Evolutionary conservation across 2,797 vertebrate species (phyloP), one percentile per base, ranked within the genome.

Genomic region (Micrastur ruficollis): DNA sequence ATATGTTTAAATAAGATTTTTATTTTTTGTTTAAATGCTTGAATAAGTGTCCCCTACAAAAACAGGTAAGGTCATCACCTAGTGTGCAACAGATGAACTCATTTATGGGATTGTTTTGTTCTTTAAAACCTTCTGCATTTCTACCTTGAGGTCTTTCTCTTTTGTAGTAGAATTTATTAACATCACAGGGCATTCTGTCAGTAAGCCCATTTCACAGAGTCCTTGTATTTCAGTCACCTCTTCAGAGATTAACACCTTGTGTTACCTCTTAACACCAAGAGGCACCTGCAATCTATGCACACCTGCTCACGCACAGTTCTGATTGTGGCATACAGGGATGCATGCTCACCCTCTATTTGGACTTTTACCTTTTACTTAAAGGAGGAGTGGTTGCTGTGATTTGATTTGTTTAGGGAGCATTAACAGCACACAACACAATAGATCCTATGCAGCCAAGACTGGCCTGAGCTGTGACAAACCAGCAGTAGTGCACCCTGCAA

Each of bases 271-370:
- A n/a, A n/a, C n/a, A n/a, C n/a, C 19, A 68, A 0, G 3, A 36
- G 46, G 23, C 10, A 50, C 6, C 14, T 7, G 34, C 26, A 40
- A 29, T 3, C 52, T 7, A 6, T 6, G 20, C 65, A 36, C 15
- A n/a, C 8, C 21, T 14, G 36, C 36, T 58, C 31, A 19, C 1
- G 0, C 22, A 42, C 72, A 8, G 9, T 4, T 40, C 22, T 10
- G 56, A 15, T 2, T 27, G 14, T 36, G 1, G 46, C 31, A 56
- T 23, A 12, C 47, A 12, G 36, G 42, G 22, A 40, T 15, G 22
- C 0, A 1, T 19, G 32, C 38, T 73, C 63, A 34, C 10, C 36
- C 21, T 18, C 36, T 5, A 0, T 2, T 4, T 4, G 14, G 31
- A 44, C 50, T 62, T 81, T 11, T 20, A 46, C 22, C 26, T 40